phyloP scores from a whole-genome alignment of 92 coral and sea anemone species.

The Phenganax stokvisi region DNA sequence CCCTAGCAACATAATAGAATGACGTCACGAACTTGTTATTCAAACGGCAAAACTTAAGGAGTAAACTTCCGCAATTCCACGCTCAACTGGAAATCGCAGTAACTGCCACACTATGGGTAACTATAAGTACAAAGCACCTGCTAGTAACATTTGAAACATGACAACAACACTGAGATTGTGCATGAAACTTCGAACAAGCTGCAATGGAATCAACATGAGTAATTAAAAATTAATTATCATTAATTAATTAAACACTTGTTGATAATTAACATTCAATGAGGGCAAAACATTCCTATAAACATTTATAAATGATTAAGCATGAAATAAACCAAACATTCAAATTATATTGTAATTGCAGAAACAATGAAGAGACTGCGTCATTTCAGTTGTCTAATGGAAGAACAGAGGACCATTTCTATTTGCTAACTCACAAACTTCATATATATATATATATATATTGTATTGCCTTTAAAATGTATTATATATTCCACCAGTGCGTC shows the following conservation, averaged over 20 bases:
- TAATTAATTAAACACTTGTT: not conserved
- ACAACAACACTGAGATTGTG: slow-evolving; percentile 72
- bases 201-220: not conserved
- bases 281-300: not conserved
- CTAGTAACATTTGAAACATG: slow-evolving; percentile 67
- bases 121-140: slow-evolving; percentile 57
- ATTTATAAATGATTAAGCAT: not conserved
- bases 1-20: no score
- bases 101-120: not conserved
- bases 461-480: not conserved
- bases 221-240: not conserved
- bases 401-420: not conserved
- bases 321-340: not conserved
- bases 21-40: no score
- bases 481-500: no score
- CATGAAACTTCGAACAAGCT: slow-evolving; percentile 74
- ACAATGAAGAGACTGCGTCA: not conserved
- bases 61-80: no score
- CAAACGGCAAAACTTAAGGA: no score
- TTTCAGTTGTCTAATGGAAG: not conserved
- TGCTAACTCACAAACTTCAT: not conserved
- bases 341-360: not conserved
- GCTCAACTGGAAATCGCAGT: no score
- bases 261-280: not conserved
- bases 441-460: not conserved